Evolutionary conservation across 2,888 invertebrate genomes (phyloP), one percentile per base, ranked within the genome.

Genomic region (Oscheius sp.): DNA sequence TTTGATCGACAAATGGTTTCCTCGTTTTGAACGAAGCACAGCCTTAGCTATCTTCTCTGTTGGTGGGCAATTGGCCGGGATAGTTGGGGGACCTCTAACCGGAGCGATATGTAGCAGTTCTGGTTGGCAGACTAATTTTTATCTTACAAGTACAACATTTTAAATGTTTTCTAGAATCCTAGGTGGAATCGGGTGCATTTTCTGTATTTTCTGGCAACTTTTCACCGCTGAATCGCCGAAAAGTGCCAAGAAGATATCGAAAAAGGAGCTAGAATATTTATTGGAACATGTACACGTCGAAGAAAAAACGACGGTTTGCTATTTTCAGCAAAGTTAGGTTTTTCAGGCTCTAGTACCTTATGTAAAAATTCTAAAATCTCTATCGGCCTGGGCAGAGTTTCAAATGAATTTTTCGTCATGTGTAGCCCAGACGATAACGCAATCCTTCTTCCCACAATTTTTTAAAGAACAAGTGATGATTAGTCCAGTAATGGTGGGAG

Each of bases 1-100:
- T n/a, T 28, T 61, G 28, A 45, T 61, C 12, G 61, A 61, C 30
- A 61, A 61, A 41, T 61, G 61, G 61, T 61, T 61, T 20, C 61
- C 61, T 26, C 41, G 32, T 6, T 41, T 41, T 20, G 50, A 61
- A 20, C 14, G 47, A n/a, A 50, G 47, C 28, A 61, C 59, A 26
- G 59, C 47, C n/a, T 9, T 61, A 3, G 61, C 47, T 2, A 26
- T 26, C n/a, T 61, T 41, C 17, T 36, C 26, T 3, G 32, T 61
- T 6, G 61, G 61, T 8, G 61, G 61, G 22, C 61, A 61, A 20
- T 17, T 61, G 14, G 41, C 61, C 20, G 61, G 61, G 1, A 61
- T 61, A 14, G 44, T 61, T 41, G 61, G 61, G 22, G 61, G 61
- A 3, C 61, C 61, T 8, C 32, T 61, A 14, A 61, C 61, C 9